Evolutionary conservation across 1,140 invertebrate genomes (phyloP).

Genomic region (Diploscapter pachys): DNA sequence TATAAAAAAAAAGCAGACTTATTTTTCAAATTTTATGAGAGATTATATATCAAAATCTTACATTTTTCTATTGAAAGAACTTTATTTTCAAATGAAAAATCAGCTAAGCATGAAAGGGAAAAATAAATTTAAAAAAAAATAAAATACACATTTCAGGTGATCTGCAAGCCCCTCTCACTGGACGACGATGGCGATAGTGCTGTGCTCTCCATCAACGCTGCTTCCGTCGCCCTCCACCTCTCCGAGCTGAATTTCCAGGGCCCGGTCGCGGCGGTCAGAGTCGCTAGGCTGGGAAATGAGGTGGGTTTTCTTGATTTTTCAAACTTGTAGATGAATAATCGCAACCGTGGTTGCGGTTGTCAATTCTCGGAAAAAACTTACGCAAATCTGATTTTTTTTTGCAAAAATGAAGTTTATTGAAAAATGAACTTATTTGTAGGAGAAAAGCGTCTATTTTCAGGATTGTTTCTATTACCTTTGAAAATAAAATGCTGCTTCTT

Average conservation of each 20-base stretch:
- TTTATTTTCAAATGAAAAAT: background rate
- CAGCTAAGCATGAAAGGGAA: background rate
- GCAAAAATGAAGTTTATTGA: too few species aligned
- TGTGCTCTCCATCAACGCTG: constrained; percentile 87
- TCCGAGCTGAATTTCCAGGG: constrained; percentile 97
- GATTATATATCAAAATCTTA: background rate
- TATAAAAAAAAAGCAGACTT: background rate
- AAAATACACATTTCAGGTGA: constrained; percentile 61
- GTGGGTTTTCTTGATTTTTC: constrained; percentile 31
- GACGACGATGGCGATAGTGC: constrained; percentile 85
- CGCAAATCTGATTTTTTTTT: too few species aligned
- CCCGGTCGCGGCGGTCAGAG: constrained; percentile 83
- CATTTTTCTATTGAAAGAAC: background rate
- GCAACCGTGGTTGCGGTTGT: background rate
- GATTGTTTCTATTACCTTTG: too few species aligned
- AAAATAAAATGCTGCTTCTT: too few species aligned
- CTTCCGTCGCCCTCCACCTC: constrained; percentile 82
- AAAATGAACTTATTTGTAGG: too few species aligned
- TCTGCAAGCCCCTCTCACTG: constrained; percentile 87
- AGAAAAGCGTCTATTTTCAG: too few species aligned
- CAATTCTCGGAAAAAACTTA: background rate
- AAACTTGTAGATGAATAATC: background rate
- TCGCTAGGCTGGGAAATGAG: constrained; percentile 72
- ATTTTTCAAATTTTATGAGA: too few species aligned
- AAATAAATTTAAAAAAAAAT: constrained; percentile 7